These are phyloP conservation scores for Rhinoderma darwinii DNA, from an alignment of 2,113 vertebrate genomes.

Conservation along the genomic window DNA sequence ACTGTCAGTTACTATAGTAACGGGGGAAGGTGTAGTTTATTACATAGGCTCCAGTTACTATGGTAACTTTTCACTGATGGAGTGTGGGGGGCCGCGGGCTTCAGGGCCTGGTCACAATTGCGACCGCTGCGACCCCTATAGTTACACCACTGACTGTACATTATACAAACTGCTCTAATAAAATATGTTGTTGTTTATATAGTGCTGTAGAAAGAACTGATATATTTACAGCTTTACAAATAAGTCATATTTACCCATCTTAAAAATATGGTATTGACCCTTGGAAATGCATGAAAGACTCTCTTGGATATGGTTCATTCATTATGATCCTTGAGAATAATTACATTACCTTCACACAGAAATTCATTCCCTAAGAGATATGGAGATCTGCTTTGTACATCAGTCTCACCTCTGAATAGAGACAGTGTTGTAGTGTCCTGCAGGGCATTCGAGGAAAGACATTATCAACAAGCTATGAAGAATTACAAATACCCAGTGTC, in stretches of 20 bases:
- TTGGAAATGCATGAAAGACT: neutral
- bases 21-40: too few species aligned
- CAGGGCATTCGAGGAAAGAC: neutral
- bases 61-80: too few species aligned
- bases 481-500: constrained; percentile 14
- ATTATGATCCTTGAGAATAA: constrained; percentile 29
- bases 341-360: constrained; percentile 16
- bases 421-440: constrained; percentile 30
- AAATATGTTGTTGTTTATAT: neutral
- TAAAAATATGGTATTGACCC: neutral
- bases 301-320: constrained; percentile 10
- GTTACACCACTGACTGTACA: too few species aligned
- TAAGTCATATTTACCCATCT: neutral
- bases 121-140: too few species aligned
- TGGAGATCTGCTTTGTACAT: constrained; percentile 29
- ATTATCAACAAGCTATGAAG: constrained; percentile 22
- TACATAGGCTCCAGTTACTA: too few species aligned
- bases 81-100: too few species aligned
- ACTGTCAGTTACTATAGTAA: too few species aligned
- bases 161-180: neutral
- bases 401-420: constrained; percentile 10
- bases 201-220: neutral
- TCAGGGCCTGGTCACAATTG: too few species aligned
- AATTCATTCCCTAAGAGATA: constrained; percentile 9
- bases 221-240: neutral